These are phyloP conservation scores for Popillia japonica DNA, from an alignment of 1,140 invertebrate genomes.

Conservation along the genomic window DNA sequence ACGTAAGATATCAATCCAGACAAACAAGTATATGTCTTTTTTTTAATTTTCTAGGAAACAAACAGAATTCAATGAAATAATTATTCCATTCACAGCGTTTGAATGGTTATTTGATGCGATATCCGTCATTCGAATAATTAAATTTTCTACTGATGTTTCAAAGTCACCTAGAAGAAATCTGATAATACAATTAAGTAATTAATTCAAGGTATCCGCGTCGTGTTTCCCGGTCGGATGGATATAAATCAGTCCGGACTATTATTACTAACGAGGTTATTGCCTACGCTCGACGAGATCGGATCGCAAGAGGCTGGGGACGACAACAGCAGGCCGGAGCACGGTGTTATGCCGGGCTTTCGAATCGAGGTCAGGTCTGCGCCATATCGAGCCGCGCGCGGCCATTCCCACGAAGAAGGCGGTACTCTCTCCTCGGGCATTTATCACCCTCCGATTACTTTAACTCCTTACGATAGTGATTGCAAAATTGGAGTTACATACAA, in stretches of 20 bases:
- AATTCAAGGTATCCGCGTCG: conserved; percentile 37
- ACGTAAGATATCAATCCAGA: too few species aligned
- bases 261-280: conserved; percentile 44
- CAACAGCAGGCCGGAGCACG: conserved; percentile 6
- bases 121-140: not conserved
- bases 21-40: too few species aligned
- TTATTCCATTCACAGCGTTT: not conserved
- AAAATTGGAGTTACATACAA: not conserved
- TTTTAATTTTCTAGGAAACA: too few species aligned
- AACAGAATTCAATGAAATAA: too few species aligned
- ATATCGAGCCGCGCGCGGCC: conserved; percentile 42
- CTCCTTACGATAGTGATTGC: conserved; percentile 37
- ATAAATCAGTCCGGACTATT: conserved; percentile 40
- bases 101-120: not conserved
- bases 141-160: conserved; percentile 12
- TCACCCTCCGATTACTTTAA: conserved; percentile 39
- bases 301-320: conserved; percentile 27
- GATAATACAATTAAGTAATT: conserved; percentile 34
- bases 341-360: conserved; percentile 27
- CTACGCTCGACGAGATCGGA: conserved; percentile 39
- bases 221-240: conserved; percentile 29
- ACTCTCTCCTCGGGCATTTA: conserved; percentile 37
- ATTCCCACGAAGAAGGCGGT: conserved; percentile 43
- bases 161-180: conserved; percentile 29
- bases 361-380: conserved; percentile 45